Evolutionary conservation across 2,113 vertebrate species (phyloP).

Genomic region (Ameiurus melas): DNA sequence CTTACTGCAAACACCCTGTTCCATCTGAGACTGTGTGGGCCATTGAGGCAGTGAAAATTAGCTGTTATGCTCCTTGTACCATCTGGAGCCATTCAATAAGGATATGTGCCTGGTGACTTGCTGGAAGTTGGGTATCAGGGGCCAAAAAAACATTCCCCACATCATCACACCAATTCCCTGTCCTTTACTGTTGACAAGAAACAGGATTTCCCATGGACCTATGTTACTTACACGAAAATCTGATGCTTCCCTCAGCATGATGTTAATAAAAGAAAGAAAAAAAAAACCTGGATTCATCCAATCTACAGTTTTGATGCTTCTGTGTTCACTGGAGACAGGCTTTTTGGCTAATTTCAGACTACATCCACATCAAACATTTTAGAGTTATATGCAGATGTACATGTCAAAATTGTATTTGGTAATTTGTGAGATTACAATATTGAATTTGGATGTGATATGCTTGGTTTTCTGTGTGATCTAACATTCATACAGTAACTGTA

Average conservation of each 20-base stretch:
- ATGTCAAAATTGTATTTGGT: neutral
- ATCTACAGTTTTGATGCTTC: neutral
- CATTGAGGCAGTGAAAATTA: neutral
- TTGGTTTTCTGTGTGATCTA: neutral
- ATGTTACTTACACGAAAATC: neutral
- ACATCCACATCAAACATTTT: neutral
- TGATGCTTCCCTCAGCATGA: neutral
- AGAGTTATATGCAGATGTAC: neutral
- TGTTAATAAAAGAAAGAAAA: neutral
- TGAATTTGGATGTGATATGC: neutral
- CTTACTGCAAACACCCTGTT: neutral
- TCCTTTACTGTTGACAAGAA: neutral
- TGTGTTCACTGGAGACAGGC: neutral
- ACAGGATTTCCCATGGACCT: neutral
- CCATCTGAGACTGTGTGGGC: neutral
- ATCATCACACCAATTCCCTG: neutral
- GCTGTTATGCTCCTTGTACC: slow-evolving; percentile 17
- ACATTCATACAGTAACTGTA: neutral
- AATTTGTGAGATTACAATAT: neutral
- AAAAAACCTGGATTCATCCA: neutral
- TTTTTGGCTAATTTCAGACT: neutral
- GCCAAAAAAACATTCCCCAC: neutral
- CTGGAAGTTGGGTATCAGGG: neutral
- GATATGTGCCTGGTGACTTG: neutral
- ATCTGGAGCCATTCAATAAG: neutral